Conservation (phyloP, 2,113 vertebrate species). For the Dasypus novemcinctus region DNA sequence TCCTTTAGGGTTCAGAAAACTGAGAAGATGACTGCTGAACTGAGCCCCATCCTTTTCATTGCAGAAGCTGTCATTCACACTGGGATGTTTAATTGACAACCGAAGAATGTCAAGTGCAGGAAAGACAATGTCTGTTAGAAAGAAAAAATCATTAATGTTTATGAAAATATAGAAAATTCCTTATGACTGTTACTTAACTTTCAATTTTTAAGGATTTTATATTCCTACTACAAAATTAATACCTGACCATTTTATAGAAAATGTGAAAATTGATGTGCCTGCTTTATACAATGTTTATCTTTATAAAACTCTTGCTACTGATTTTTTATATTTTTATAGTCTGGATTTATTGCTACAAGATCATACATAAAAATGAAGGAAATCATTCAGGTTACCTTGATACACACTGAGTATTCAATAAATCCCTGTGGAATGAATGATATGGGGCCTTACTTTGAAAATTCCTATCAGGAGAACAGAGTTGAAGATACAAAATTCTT, state of each 20-base stretch:
- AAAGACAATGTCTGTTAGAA: constrained; percentile 94
- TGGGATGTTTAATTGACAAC: constrained; percentile 93
- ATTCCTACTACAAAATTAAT: constrained; percentile 30
- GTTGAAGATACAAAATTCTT: not conserved
- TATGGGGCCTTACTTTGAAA: not conserved
- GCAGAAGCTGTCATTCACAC: constrained; percentile 94
- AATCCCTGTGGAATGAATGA: constrained; percentile 10
- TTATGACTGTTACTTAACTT: not conserved
- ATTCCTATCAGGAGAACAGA: not conserved
- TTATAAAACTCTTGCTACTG: not conserved
- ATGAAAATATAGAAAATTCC: constrained; percentile 41
- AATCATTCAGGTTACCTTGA: not conserved
- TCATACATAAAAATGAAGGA: not conserved
- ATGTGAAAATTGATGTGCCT: constrained; percentile 5
- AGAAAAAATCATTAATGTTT: constrained; percentile 60
- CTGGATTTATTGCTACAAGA: not conserved
- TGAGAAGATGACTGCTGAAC: constrained; percentile 92
- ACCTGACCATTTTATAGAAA: not conserved
- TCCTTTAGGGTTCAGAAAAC: constrained; percentile 90
- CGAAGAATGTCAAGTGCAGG: constrained; percentile 97
- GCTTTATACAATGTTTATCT: not conserved
- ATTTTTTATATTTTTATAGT: constrained; percentile 16
- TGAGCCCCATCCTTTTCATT: constrained; percentile 90
- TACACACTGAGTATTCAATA: not conserved
- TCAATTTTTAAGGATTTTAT: constrained; percentile 15